A percentile compares a stretch with the other conserved stretches of the same genome.
These are phyloP conservation scores for Heteractis magnifica DNA, from an alignment of 92 coral and sea anemone species.

Conservation along the genomic window DNA sequence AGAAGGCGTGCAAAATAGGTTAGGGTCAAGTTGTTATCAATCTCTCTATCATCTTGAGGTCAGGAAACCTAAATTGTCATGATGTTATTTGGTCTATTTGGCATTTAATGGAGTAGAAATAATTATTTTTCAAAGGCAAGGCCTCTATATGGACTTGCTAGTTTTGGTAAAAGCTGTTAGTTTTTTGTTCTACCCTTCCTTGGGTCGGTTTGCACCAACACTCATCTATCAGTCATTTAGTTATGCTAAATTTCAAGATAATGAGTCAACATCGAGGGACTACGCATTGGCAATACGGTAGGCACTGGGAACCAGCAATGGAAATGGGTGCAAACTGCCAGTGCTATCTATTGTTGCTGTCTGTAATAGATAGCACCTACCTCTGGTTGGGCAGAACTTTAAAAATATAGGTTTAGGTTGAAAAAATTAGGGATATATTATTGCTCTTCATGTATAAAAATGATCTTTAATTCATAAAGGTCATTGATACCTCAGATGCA, in stretches of 20 bases:
- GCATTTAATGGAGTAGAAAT: neutral
- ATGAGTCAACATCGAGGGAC: neutral
- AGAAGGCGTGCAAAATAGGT: neutral
- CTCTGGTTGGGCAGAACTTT: neutral
- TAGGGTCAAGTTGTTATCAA: neutral
- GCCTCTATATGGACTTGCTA: neutral
- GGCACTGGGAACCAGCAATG: neutral
- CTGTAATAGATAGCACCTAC: neutral
- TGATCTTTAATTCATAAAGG: neutral
- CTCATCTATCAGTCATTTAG: constrained; percentile 6
- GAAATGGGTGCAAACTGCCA: constrained; percentile 4
- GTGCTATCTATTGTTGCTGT: neutral
- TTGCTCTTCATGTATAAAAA: neutral
- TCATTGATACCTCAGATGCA: neutral
- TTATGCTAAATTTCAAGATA: neutral
- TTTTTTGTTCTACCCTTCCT: neutral
- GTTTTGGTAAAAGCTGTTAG: constrained; percentile 7
- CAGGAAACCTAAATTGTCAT: neutral
- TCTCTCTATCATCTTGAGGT: constrained; percentile 5
- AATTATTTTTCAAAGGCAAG: neutral
- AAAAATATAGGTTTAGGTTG: neutral
- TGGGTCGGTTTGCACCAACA: neutral
- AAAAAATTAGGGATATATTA: neutral
- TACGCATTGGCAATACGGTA: neutral
- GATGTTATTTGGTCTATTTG: neutral